Base-by-base conservation (phyloP, 2,113 vertebrate species). In the Chaenocephalus aceratus region DNA sequence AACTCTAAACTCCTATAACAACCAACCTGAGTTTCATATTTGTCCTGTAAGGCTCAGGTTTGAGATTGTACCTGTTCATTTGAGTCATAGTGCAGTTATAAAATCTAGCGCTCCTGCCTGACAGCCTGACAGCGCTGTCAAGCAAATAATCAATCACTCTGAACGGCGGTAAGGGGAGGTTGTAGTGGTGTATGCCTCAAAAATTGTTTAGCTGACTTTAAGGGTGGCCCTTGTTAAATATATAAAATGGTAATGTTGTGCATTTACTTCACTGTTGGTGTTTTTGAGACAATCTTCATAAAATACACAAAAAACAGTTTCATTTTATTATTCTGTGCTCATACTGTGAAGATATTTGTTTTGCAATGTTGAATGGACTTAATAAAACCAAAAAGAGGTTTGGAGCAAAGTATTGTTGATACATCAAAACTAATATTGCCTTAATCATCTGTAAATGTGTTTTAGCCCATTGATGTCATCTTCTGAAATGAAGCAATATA, bases 401-500 rank as follows among this genome's bases (percentile, higher is more conserved):
- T 41, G 23, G 13, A 46, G 36, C 10, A 18, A 12, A 6, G 5
- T 41, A 11, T 60, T 26, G 4, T 44, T 57, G 12, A 52, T 53
- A 7, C 41, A 44, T 54, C 46, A 41, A 10, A 54, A 54, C 9
- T 6, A 52, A 36, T 69, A 46, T 4, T 58, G 12, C 44, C 11
- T 23, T 15, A 36, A 62, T 77, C 10, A 56, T 56, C 21, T 44
- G n/a, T 12, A 74, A 45, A 63, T 58, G 4, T 49, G 12, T 41
- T 36, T 72, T 3, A 71, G 26, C 41, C 61, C 54, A 66, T 76
- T 61, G 48, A 30, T 0, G 9, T 54, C 3, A 64, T 59, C 53
- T 72, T 16, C 21, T 46, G 71, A 60, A 61, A 56, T 12, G 36
- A 36, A 54, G 36, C 26, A 45, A 30, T 58, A n/a, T 45, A 66